Percentiles rank a stretch among this genome's conserved stretches.
These are phyloP conservation scores for Malurus melanocephalus DNA, from an alignment of 2,113 vertebrate genomes.

Conservation along the genomic window DNA sequence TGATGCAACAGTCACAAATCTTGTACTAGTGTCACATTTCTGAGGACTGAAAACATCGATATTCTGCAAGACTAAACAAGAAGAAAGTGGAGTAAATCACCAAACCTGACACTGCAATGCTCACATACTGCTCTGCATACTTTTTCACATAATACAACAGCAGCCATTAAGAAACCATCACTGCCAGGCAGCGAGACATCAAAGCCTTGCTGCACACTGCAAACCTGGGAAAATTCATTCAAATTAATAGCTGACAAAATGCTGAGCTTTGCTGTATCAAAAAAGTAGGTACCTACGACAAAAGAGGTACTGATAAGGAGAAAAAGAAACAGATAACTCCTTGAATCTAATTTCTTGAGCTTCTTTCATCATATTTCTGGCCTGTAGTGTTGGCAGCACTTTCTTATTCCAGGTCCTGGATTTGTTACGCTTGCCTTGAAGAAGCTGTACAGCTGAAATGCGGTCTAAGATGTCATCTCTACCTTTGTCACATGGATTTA, in stretches of 20 bases:
- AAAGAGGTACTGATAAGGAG: background rate
- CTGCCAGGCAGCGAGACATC: background rate
- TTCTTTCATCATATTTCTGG: background rate
- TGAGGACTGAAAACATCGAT: background rate
- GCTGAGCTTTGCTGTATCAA: background rate
- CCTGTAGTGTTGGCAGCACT: background rate
- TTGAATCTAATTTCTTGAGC: background rate
- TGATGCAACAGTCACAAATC: background rate
- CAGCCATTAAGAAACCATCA: background rate
- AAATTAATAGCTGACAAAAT: background rate
- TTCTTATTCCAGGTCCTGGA: background rate
- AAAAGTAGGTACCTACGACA: background rate
- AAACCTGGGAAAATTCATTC: background rate
- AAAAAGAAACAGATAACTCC: background rate
- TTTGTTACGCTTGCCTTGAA: background rate
- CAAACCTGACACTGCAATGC: background rate
- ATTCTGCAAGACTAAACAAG: background rate
- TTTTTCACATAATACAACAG: background rate
- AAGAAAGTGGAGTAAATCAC: background rate
- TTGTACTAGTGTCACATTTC: background rate
- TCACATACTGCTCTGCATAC: background rate
- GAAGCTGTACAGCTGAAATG: background rate
- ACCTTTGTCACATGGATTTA: rapidly evolving
- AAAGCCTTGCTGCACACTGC: background rate
- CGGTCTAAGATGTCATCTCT: background rate